phyloP scores from a whole-genome alignment of 2,113 vertebrate genomes.

The Gnathonemus echidnorhynchus region DNA sequence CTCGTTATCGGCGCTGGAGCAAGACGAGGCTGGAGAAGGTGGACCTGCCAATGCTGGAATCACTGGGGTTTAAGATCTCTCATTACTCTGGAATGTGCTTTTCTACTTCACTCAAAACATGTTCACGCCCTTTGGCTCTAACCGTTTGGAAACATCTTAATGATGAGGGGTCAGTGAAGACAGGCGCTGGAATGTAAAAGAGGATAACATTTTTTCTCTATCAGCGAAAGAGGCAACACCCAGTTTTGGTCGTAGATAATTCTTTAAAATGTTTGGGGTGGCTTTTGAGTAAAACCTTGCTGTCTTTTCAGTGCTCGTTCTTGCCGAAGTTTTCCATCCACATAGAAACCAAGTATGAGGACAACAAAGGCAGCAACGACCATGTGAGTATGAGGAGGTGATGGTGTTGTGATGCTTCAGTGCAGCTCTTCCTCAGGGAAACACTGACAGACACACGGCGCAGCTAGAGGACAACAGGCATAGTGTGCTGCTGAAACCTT shows the following conservation, averaged over 20 bases:
- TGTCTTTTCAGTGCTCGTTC: constrained; percentile 73
- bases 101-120: neutral
- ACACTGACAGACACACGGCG: neutral
- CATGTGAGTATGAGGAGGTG: constrained; percentile 61
- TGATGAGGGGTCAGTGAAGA: neutral
- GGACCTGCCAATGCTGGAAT: neutral
- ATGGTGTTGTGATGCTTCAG: neutral
- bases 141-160: neutral
- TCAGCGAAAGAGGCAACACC: neutral
- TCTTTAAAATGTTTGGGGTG: neutral
- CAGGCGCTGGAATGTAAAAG: neutral
- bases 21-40: neutral
- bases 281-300: neutral
- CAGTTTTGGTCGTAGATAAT: neutral
- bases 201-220: neutral
- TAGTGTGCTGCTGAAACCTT: neutral
- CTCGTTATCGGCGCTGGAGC: neutral
- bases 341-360: constrained; percentile 87
- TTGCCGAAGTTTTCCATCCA: constrained; percentile 90
- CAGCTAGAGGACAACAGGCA: neutral
- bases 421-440: neutral
- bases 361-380: constrained; percentile 83
- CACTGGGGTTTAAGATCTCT: neutral
- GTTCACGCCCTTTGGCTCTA: neutral
- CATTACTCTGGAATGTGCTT: neutral